Percentiles rank a stretch among this genome's conserved stretches.
phyloP scores from a whole-genome alignment of 1,140 invertebrate species.

The Asbolus verrucosus region DNA sequence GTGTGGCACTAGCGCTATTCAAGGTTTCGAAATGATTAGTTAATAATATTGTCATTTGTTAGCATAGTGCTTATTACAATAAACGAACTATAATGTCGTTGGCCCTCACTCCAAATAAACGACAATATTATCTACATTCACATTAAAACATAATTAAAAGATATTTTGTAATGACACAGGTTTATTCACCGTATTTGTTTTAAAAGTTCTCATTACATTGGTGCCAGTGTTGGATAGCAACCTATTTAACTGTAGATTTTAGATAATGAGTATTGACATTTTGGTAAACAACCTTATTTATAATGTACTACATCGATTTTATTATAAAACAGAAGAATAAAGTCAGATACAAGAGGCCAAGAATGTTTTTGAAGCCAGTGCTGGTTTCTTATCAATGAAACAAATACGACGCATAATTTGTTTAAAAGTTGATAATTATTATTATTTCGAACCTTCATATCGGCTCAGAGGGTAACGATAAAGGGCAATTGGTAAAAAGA shows the following conservation, averaged over 20 bases:
- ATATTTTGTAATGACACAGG: conserved; percentile 10
- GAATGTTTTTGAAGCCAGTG: neutral
- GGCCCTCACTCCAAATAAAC: neutral
- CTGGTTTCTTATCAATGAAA: neutral
- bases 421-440: neutral
- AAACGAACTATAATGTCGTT: conserved; percentile 10
- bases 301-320: conserved; percentile 17
- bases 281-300: conserved; percentile 29
- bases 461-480: no score
- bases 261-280: conserved; percentile 41
- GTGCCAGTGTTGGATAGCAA: conserved; percentile 10
- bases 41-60: conserved; percentile 32
- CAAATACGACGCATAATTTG: neutral
- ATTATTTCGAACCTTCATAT: no score
- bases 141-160: conserved; percentile 16
- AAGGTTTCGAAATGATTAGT: conserved; percentile 20
- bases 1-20: conserved; percentile 8
- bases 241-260: conserved; percentile 35
- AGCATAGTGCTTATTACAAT: neutral
- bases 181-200: conserved; percentile 21
- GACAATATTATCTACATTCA: neutral
- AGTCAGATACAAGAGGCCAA: conserved; percentile 1
- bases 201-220: conserved; percentile 22
- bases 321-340: neutral
- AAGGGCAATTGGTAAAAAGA: no score